Percentiles rank a stretch among this genome's conserved stretches.
phyloP scores from a whole-genome alignment of 1,140 invertebrate genomes.

The Pristionchus pacificus region DNA sequence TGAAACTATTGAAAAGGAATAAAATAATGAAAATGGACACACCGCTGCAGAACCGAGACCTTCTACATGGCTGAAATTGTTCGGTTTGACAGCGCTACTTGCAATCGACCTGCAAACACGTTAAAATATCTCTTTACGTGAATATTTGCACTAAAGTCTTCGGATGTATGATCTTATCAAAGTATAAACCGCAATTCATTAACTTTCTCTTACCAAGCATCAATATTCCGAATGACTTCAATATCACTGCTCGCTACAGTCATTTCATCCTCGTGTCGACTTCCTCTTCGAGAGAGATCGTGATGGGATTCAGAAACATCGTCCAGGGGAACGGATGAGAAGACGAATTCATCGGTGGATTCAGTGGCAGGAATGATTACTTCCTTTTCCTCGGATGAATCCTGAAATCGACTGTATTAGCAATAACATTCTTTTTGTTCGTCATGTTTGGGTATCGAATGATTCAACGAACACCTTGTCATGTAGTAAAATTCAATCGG shows the following conservation, averaged over 20 bases:
- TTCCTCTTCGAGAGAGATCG: constrained; percentile 1
- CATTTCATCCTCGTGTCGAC: constrained; percentile 17
- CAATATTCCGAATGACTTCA: constrained; percentile 26
- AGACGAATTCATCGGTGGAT: constrained; percentile 2
- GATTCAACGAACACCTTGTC: no score
- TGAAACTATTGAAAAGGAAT: background rate
- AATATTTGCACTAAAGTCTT: no score
- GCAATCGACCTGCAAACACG: constrained; percentile 2
- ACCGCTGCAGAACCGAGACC: no score
- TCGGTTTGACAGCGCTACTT: background rate
- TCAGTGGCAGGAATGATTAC: background rate
- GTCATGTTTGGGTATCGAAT: no score
- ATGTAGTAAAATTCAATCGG: no score
- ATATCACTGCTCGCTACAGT: constrained; percentile 27
- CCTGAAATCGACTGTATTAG: background rate
- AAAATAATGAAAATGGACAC: background rate
- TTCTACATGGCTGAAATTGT: no score
- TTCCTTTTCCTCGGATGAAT: constrained; percentile 1
- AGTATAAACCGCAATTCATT: no score
- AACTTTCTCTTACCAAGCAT: constrained; percentile 30
- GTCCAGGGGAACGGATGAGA: background rate
- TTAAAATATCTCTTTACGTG: constrained; percentile 1
- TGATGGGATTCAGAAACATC: constrained; percentile 4
- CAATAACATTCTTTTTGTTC: no score
- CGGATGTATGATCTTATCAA: no score